Evolutionary conservation across 1,140 invertebrate species (phyloP).

Genomic region (Anoplophora glabripennis): DNA sequence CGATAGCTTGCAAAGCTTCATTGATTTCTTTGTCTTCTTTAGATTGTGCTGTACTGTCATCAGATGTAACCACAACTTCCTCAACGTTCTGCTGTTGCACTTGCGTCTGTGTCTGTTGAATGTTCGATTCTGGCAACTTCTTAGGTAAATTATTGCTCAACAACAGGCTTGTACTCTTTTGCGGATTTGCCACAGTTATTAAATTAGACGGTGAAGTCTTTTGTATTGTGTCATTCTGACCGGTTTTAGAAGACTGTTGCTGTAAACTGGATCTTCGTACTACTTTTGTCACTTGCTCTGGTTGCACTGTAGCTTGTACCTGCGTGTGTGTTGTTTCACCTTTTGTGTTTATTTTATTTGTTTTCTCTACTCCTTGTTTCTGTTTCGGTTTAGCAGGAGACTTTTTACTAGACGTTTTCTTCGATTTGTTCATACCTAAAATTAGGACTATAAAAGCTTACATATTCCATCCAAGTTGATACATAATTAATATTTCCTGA

Average conservation of each 20-base stretch:
- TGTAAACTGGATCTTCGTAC: constrained; percentile 9
- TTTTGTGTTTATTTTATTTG: not conserved
- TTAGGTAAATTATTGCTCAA: constrained; percentile 30
- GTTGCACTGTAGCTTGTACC: not conserved
- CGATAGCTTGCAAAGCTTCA: constrained; percentile 37
- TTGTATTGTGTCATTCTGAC: constrained; percentile 2
- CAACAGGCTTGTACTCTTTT: constrained; percentile 28
- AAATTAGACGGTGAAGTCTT: constrained; percentile 22
- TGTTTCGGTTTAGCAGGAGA: constrained; percentile 47
- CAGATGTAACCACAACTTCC: not conserved
- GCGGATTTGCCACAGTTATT: constrained; percentile 18
- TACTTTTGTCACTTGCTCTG: constrained; percentile 10
- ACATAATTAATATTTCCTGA: too few species aligned
- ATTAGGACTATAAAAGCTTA: too few species aligned
- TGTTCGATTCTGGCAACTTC: not conserved
- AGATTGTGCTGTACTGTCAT: constrained; percentile 3
- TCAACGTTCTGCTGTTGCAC: constrained; percentile 1
- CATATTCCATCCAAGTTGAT: too few species aligned
- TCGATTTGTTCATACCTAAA: constrained; percentile 53
- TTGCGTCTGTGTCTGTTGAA: not conserved
- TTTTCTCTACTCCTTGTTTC: constrained; percentile 50
- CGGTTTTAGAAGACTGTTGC: constrained; percentile 4
- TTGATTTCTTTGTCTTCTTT: constrained; percentile 40
- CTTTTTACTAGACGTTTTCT: constrained; percentile 53
- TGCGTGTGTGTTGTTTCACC: not conserved